These are phyloP conservation scores for Ceratotherium simum DNA, from an alignment of 2,113 vertebrate species.

Conservation along the genomic window DNA sequence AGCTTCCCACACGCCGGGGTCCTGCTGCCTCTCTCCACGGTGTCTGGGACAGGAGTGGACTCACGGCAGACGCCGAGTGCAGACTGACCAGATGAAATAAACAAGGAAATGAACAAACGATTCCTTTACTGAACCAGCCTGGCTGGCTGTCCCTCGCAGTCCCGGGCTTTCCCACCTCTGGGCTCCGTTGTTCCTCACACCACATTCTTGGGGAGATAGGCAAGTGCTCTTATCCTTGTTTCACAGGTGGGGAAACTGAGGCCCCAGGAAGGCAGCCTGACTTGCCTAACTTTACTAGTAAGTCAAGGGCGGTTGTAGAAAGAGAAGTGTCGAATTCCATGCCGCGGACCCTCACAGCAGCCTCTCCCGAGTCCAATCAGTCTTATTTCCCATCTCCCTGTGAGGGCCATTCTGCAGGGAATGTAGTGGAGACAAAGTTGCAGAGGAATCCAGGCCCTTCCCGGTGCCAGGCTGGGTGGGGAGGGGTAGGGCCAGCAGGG, in stretches of 20 bases:
- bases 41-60: not conserved
- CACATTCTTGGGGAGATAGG: not conserved
- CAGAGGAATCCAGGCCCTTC: not conserved
- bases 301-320: not conserved
- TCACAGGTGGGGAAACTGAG: not conserved
- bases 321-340: fast-evolving
- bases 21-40: not conserved
- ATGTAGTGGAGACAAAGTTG: fast-evolving
- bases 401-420: not conserved
- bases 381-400: not conserved
- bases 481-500: not conserved
- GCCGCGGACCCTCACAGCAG: not conserved
- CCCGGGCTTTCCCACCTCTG: not conserved
- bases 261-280: not conserved
- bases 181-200: not conserved
- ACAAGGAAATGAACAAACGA: not conserved
- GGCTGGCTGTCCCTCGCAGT: not conserved
- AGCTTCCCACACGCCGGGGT: not conserved
- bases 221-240: not conserved
- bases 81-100: not conserved
- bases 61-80: fast-evolving
- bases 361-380: fast-evolving
- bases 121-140: fast-evolving
- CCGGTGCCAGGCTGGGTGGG: fast-evolving
- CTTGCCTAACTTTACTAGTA: not conserved